Conservation (phyloP, 1,140 invertebrate species). For the Drosophila yakuba region DNA sequence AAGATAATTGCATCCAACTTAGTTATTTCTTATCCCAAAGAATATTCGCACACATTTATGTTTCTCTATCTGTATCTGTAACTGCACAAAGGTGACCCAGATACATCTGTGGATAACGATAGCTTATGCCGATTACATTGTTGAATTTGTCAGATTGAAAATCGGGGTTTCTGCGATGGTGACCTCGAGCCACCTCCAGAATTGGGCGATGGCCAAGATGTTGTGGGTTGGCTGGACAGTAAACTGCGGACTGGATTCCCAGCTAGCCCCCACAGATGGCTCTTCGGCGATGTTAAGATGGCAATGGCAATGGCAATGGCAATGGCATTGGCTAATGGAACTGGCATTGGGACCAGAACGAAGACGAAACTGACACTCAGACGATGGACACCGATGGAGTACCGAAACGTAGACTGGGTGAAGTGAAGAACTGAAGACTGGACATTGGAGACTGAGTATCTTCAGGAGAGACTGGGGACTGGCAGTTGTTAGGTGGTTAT, state of each 20-base stretch:
- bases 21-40: no score
- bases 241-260: slow-evolving; percentile 20
- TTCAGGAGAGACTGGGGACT: slow-evolving; percentile 51
- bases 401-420: background rate
- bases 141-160: slow-evolving; percentile 1
- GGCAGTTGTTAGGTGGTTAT: slow-evolving; percentile 79
- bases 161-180: background rate
- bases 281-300: slow-evolving; percentile 13
- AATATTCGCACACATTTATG: no score
- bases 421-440: slow-evolving; percentile 14
- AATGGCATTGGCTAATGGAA: slow-evolving; percentile 64
- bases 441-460: slow-evolving; percentile 11
- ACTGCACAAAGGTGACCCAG: no score
- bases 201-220: background rate
- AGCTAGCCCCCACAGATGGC: slow-evolving; percentile 48
- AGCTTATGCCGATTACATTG: no score
- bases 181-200: slow-evolving; percentile 4
- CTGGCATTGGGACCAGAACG: slow-evolving; percentile 40
- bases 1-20: background rate
- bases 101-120: no score
- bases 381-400: slow-evolving; percentile 5
- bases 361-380: slow-evolving; percentile 30
- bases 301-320: slow-evolving; percentile 21
- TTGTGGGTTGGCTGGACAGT: slow-evolving; percentile 31
- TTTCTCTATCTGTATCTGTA: no score